These are phyloP conservation scores for Bergia sp. DNA, from an alignment of 92 coral and sea anemone species.

Conservation along the genomic window DNA sequence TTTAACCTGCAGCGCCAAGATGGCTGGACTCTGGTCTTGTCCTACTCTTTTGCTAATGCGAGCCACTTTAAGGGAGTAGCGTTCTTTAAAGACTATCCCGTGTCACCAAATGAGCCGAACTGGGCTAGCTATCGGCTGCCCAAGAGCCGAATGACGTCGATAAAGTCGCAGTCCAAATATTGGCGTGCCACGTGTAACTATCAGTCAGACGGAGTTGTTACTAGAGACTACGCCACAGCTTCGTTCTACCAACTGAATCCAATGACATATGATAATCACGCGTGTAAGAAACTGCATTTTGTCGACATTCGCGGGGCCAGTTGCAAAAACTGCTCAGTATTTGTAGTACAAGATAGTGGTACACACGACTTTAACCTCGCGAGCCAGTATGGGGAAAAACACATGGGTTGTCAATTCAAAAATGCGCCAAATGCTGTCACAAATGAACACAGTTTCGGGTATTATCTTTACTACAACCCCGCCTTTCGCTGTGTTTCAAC, in stretches of 20 bases:
- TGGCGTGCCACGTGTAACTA: slow-evolving; percentile 31
- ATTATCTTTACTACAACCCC: slow-evolving; percentile 7
- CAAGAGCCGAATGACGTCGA: neutral
- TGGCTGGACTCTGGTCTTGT: neutral
- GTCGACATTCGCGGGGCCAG: slow-evolving; percentile 23
- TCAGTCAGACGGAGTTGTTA: slow-evolving; percentile 9
- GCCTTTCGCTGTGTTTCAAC: neutral
- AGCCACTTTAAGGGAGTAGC: neutral
- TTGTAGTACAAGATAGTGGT: slow-evolving; percentile 2
- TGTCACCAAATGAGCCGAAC: neutral
- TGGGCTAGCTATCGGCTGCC: neutral
- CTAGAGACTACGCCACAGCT: neutral
- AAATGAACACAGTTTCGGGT: neutral
- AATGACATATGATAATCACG: neutral
- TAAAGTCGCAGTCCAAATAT: neutral
- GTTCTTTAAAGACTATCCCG: neutral
- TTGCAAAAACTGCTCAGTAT: neutral
- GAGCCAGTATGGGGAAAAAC: neutral
- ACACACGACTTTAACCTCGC: neutral
- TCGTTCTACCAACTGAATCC: slow-evolving; percentile 8
- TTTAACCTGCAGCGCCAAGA: neutral
- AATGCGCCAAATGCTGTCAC: neutral
- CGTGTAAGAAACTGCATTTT: neutral
- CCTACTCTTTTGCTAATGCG: neutral
- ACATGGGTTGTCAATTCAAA: neutral